phyloP scores from a whole-genome alignment of 2,113 vertebrate genomes.

The Xenopus tropicalis region UCB_Xtro_10.0 CM004448.2:143207501-143208000 shows the following conservation, averaged over 20 bases:
- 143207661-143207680: background rate
- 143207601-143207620: background rate
- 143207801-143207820: background rate
- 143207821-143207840: background rate
- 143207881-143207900: background rate
- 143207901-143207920: too few relatives aligned
- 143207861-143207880: background rate
- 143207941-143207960: too few relatives aligned
- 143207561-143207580: background rate
- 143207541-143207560: background rate
- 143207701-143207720: background rate
- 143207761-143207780: background rate
- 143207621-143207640: background rate
- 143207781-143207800: background rate
- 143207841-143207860: background rate
- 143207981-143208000: too few relatives aligned
- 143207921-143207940: too few relatives aligned
- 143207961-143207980: too few relatives aligned
- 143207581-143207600: background rate
- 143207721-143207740: conserved; percentile 1
- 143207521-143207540: background rate
- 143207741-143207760: background rate
- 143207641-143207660: background rate
- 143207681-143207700: background rate
- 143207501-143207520: background rate